phyloP scores from a whole-genome alignment of 2,113 vertebrate genomes.

The Rhodinocichla rosea region DNA sequence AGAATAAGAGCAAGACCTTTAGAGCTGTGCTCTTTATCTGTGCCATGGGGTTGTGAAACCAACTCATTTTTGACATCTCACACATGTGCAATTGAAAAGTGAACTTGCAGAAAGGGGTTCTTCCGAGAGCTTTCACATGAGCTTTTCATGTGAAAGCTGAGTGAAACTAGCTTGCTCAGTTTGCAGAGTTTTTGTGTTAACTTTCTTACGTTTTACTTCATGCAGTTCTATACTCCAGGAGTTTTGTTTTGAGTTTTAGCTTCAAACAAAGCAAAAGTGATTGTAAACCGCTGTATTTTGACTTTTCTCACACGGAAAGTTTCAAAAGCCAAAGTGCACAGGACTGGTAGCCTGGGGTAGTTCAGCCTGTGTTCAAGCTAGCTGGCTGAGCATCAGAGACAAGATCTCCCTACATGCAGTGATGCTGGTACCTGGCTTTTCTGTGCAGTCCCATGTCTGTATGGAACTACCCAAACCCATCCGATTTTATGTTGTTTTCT shows the following conservation, averaged over 20 bases:
- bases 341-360: neutral
- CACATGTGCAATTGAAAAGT: neutral
- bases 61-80: neutral
- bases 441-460: neutral
- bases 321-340: neutral
- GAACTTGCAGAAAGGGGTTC: slow-evolving; percentile 4
- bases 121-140: neutral
- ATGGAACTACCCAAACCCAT: neutral
- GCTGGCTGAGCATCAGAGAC: neutral
- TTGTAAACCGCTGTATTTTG: neutral
- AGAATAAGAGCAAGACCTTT: neutral
- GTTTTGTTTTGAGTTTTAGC: slow-evolving; percentile 50
- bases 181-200: neutral
- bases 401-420: neutral
- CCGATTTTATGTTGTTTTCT: neutral
- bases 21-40: neutral
- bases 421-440: neutral
- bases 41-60: slow-evolving; percentile 10
- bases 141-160: neutral
- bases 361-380: neutral
- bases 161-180: slow-evolving; percentile 22
- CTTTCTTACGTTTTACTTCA: slow-evolving; percentile 7
- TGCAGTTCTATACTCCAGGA: neutral
- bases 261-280: slow-evolving; percentile 35
- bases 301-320: neutral